Evolutionary conservation across 1,140 invertebrate genomes (phyloP).

Genomic region (Drosophila tristis): DNA sequence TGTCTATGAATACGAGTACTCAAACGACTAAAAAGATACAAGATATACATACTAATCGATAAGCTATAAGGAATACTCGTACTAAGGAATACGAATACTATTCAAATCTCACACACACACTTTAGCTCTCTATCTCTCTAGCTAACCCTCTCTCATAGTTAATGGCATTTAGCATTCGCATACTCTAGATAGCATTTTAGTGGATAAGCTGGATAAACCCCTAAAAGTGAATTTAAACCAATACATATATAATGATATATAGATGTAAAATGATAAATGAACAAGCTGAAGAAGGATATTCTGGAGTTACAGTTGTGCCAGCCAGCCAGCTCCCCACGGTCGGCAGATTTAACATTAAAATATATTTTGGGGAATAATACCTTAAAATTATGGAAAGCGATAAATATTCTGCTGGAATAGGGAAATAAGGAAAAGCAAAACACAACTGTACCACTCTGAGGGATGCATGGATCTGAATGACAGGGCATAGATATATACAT

Average conservation of each 20-base stretch:
- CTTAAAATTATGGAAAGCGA: too few species aligned
- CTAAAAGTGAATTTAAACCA: conserved; percentile 50
- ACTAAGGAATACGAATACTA: not conserved
- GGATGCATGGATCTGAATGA: too few species aligned
- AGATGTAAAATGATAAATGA: conserved; percentile 6
- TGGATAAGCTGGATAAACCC: conserved; percentile 40
- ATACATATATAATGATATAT: conserved; percentile 17
- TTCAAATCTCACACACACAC: not conserved
- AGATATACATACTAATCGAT: conserved; percentile 50
- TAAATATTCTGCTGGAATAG: too few species aligned
- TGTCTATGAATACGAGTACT: conserved; percentile 69
- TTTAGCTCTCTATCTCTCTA: conserved; percentile 15
- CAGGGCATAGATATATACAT: too few species aligned
- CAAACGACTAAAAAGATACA: conserved; percentile 39
- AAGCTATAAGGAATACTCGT: conserved; percentile 25
- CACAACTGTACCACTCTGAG: too few species aligned
- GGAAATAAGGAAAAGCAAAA: too few species aligned
- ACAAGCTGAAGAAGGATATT: not conserved
- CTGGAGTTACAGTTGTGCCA: too few species aligned
- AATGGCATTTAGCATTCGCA: conserved; percentile 62
- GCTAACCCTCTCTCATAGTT: conserved; percentile 59
- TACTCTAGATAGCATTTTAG: conserved; percentile 59
- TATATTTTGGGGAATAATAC: too few species aligned
- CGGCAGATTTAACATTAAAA: too few species aligned
- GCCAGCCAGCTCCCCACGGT: too few species aligned